Percentiles rank a stretch among this genome's conserved stretches.
Conservation (phyloP, 2,797 vertebrate species). For the Pangasius krempfi region DNA sequence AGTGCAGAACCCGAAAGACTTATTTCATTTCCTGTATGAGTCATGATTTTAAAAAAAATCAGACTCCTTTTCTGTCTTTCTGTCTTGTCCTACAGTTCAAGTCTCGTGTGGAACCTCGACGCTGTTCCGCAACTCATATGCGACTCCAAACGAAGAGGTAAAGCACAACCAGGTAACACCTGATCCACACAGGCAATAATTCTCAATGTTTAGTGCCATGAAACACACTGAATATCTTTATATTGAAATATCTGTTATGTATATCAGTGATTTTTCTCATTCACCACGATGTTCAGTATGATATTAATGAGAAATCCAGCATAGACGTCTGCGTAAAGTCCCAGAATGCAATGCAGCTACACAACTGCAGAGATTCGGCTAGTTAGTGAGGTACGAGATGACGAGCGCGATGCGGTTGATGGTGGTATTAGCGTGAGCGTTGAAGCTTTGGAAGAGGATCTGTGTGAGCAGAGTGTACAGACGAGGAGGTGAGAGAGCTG, state of each 20-base stretch:
- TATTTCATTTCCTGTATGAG: neutral
- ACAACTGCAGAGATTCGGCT: neutral
- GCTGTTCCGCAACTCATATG: conserved; percentile 95
- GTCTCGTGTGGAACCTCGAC: conserved; percentile 92
- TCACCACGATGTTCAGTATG: neutral
- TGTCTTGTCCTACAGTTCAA: conserved; percentile 75
- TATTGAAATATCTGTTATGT: neutral
- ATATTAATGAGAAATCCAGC: neutral
- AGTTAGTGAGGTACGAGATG: neutral
- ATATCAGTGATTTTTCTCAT: neutral
- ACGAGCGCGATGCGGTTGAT: neutral
- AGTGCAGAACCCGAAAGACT: neutral
- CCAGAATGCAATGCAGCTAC: neutral
- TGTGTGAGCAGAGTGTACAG: neutral
- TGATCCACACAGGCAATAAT: neutral
- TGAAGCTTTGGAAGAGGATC: neutral
- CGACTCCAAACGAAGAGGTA: conserved; percentile 90
- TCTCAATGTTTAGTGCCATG: neutral
- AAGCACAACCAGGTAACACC: conserved; percentile 91
- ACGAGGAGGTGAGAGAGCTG: neutral
- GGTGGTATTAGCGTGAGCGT: neutral
- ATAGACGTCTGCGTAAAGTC: neutral
- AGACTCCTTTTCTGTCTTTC: neutral
- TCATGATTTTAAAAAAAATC: neutral
- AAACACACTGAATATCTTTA: neutral